Conservation (phyloP, 2,888 invertebrate genomes). For the Habrosyne pyritoides region DNA sequence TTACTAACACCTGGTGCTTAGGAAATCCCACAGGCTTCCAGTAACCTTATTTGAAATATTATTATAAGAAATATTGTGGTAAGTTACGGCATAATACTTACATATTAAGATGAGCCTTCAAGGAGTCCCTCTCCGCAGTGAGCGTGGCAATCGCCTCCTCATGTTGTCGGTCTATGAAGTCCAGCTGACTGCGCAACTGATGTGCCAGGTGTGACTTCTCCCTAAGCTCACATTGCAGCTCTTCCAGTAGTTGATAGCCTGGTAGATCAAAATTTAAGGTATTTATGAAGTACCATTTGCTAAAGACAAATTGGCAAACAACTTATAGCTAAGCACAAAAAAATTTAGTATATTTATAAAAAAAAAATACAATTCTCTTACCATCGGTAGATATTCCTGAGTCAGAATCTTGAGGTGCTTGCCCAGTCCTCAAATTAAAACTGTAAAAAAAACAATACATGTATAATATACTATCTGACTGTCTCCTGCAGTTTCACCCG, state of each 20-base stretch:
- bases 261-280: slow-evolving; percentile 4
- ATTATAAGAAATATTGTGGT: too few relatives aligned
- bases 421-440: slow-evolving; percentile 68
- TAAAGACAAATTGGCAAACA: not conserved
- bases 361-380: slow-evolving; percentile 39
- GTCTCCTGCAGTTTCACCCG: too few relatives aligned
- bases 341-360: too few relatives aligned
- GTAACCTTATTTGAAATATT: too few relatives aligned
- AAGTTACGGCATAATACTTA: too few relatives aligned
- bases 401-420: slow-evolving; percentile 71
- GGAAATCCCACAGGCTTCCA: too few relatives aligned
- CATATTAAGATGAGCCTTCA: slow-evolving; percentile 66
- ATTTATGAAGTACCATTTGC: too few relatives aligned
- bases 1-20: too few relatives aligned
- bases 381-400: slow-evolving; percentile 78
- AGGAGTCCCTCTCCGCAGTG: slow-evolving; percentile 64
- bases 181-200: slow-evolving; percentile 67
- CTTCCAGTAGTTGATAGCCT: slow-evolving; percentile 72
- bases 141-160: slow-evolving; percentile 66
- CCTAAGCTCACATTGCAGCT: slow-evolving; percentile 69
- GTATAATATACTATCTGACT: too few relatives aligned
- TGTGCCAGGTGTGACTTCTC: slow-evolving; percentile 67
- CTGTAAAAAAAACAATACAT: slow-evolving; percentile 47
- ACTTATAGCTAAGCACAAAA: not conserved
- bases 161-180: slow-evolving; percentile 69